Percentiles rank a stretch among this genome's conserved stretches.
These are phyloP conservation scores for Globicephala melas DNA, from an alignment of 2,113 vertebrate species.

Conservation along the genomic window DNA sequence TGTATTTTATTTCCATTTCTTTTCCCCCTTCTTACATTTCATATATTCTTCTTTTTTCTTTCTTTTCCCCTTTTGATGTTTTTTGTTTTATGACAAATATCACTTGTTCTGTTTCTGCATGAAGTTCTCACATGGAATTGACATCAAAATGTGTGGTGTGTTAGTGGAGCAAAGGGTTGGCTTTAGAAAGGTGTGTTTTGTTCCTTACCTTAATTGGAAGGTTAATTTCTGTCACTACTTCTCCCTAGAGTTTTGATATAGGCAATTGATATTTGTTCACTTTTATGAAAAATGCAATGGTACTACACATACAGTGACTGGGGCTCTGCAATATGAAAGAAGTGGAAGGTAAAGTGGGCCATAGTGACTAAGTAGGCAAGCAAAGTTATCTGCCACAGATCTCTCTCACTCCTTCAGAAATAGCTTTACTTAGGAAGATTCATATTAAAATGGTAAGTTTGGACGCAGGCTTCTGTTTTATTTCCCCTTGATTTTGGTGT, in stretches of 20 bases:
- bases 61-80: not conserved
- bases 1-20: not conserved
- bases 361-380: accelerated
- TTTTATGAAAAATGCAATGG: not conserved
- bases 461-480: not conserved
- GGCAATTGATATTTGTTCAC: not conserved
- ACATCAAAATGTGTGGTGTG: not conserved
- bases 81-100: not conserved
- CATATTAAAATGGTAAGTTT: not conserved
- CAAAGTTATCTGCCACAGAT: not conserved
- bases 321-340: not conserved
- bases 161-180: not conserved
- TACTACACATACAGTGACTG: not conserved
- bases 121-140: not conserved
- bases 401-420: not conserved
- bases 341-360: accelerated
- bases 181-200: not conserved
- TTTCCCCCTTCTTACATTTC: not conserved
- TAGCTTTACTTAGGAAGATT: not conserved
- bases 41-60: not conserved
- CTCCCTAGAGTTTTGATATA: not conserved
- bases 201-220: not conserved
- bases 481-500: not conserved
- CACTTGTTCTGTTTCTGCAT: not conserved
- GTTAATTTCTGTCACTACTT: not conserved